Percentiles rank a stretch among this genome's conserved stretches.
These are phyloP conservation scores for Metopia argyrocephala DNA, from an alignment of 2,888 invertebrate genomes.

Conservation along the genomic window DNA sequence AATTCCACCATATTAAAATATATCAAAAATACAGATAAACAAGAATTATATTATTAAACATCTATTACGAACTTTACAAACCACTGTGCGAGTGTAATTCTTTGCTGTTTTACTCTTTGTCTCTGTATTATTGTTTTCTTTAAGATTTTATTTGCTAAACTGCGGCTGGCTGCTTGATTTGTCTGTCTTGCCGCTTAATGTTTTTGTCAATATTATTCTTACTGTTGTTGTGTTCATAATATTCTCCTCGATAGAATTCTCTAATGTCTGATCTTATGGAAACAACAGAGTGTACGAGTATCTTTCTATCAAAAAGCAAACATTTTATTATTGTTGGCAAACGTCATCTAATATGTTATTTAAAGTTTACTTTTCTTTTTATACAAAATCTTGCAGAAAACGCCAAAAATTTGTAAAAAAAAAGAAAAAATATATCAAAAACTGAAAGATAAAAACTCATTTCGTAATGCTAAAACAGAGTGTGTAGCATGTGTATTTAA, in stretches of 20 bases:
- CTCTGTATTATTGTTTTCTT: slow-evolving; percentile 40
- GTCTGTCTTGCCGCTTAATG: background rate
- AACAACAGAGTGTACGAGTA: background rate
- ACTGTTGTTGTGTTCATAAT: background rate
- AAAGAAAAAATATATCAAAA: background rate
- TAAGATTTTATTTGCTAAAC: slow-evolving; percentile 19
- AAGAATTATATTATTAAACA: background rate
- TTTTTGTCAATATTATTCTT: slow-evolving; percentile 11
- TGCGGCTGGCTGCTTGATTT: background rate
- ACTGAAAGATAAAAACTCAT: background rate
- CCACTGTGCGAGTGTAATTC: slow-evolving; percentile 28
- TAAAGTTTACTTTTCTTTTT: no score
- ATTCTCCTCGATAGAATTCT: slow-evolving; percentile 9
- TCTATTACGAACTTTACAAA: background rate
- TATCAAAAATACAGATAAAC: no score
- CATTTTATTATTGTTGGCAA: no score
- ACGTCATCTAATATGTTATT: no score
- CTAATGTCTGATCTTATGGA: background rate
- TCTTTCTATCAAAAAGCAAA: no score
- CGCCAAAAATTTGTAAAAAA: background rate
- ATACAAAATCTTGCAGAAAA: no score
- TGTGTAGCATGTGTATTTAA: background rate
- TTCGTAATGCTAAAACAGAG: no score
- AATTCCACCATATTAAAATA: no score
- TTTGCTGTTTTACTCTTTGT: slow-evolving; percentile 8